phyloP scores from a whole-genome alignment of 2,113 vertebrate species.

The Mustela nigripes region DNA sequence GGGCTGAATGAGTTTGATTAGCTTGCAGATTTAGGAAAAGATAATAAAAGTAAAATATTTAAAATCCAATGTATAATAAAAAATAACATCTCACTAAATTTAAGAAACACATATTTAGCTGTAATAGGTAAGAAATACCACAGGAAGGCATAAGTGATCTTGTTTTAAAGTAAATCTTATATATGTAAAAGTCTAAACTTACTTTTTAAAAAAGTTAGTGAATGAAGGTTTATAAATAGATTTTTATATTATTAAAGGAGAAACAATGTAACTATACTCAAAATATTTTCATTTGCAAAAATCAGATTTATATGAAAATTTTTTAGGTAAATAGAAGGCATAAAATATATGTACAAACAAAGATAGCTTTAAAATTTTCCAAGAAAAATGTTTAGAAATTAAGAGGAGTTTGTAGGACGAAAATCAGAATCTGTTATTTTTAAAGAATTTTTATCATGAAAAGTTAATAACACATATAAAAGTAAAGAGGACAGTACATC shows the following conservation, averaged over 20 bases:
- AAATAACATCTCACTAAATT: constrained; percentile 46
- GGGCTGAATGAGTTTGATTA: background rate
- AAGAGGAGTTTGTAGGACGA: background rate
- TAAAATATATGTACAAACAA: background rate
- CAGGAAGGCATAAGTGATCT: background rate
- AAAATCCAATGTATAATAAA: constrained; percentile 28
- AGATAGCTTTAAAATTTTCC: background rate
- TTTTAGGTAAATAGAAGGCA: constrained; percentile 18
- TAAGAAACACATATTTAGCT: constrained; percentile 22
- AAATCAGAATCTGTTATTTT: constrained; percentile 1
- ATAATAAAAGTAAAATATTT: constrained; percentile 5
- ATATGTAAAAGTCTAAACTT: constrained; percentile 46
- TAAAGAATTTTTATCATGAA: background rate
- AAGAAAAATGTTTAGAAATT: constrained; percentile 36
- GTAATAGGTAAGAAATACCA: background rate
- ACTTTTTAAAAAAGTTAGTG: constrained; percentile 2
- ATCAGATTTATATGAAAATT: background rate
- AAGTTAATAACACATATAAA: constrained; percentile 9
- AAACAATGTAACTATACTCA: background rate
- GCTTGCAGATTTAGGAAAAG: background rate
- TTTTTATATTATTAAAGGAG: constrained; percentile 35
- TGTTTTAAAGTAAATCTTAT: constrained; percentile 39
- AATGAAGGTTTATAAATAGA: background rate
- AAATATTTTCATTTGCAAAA: constrained; percentile 32
- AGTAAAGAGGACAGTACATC: background rate